These are phyloP conservation scores for Dolichoris vasculosae DNA, from an alignment of 1,140 invertebrate species.

Conservation along the genomic window DNA sequence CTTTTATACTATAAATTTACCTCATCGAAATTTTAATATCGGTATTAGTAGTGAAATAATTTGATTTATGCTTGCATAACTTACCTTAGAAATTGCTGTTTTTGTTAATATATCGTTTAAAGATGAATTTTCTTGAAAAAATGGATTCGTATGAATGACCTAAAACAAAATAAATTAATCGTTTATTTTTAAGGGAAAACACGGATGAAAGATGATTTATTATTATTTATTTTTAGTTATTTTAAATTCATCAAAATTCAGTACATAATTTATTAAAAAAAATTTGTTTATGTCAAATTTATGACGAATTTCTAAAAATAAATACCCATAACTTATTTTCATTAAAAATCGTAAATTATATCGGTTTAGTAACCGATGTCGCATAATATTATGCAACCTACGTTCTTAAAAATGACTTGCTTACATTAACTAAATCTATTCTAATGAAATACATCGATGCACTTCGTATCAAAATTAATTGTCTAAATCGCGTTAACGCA, in stretches of 20 bases:
- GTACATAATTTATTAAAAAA: neutral
- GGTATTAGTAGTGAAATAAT: too few relatives aligned
- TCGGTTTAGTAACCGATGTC: neutral
- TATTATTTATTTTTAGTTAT: too few relatives aligned
- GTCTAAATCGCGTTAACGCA: neutral
- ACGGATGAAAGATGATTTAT: too few relatives aligned
- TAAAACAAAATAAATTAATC: conserved; percentile 19
- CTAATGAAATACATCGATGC: neutral
- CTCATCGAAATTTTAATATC: too few relatives aligned
- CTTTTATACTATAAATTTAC: too few relatives aligned
- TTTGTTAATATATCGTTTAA: conserved; percentile 11
- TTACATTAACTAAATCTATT: neutral
- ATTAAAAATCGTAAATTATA: neutral
- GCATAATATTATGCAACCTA: neutral
- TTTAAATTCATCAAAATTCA: too few relatives aligned
- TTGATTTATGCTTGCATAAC: too few relatives aligned
- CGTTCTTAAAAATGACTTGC: neutral
- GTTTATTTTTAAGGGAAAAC: neutral
- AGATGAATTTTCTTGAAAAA: conserved; percentile 12
- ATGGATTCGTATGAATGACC: conserved; percentile 1
- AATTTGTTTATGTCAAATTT: neutral
- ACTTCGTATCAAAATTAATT: conserved; percentile 1
- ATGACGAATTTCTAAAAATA: neutral
- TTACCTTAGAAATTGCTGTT: conserved; percentile 10
- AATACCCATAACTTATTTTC: neutral